Base-by-base conservation (phyloP, 2,888 invertebrate genomes). In the Cerceris ruficornis region DNA sequence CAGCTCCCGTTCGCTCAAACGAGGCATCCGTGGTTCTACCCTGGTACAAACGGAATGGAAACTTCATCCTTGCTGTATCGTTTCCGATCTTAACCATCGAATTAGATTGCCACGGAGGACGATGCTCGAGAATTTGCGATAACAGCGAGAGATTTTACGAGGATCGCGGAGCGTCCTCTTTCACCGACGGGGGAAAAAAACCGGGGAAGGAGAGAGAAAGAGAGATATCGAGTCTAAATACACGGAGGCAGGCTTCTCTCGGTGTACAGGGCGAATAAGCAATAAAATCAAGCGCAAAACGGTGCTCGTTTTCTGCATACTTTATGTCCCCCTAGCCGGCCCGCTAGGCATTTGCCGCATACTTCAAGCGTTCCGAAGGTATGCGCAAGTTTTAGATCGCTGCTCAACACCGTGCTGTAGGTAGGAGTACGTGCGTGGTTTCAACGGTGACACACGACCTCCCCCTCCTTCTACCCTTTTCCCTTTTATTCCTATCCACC, bases 261-360 rank as follows among this genome's bases (percentile, higher is more conserved):
- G 46, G 50, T 28, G 17, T 60, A 75, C 74, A 42, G 70, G 66
- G 65, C 66, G 77, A 81, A 77, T 79, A 79, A 79, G 74, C 83
- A 81, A 76, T 85, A 85, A 85, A 85, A 85, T 83, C 74, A 83
- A 81, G 67, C 54, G 76, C 62, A 52, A 68, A 77, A 85, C 62
- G 69, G 69, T 62, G 78, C 77, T 75, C 85, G 78, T 84, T 85
- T 77, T 85, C 81, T 85, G 77, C 77, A 81, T 83, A 85, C 71
- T 79, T 85, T 83, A 85, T 77, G 78, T 74, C 72, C 58, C 55
- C 65, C 42, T 52, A 55, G 49, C 42, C 61, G 60, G 58, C 43
- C 61, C 70, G 71, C 69, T 28, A 73, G 69, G 66, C 70, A 74
- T 80, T 62, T 58, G 68, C 64, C 61, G 77, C 74, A 75, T 68